A percentile compares a stretch with the other conserved stretches of the same genome.
Evolutionary conservation across 2,888 invertebrate species (phyloP).

Genomic region (Vanessa cardui): DNA sequence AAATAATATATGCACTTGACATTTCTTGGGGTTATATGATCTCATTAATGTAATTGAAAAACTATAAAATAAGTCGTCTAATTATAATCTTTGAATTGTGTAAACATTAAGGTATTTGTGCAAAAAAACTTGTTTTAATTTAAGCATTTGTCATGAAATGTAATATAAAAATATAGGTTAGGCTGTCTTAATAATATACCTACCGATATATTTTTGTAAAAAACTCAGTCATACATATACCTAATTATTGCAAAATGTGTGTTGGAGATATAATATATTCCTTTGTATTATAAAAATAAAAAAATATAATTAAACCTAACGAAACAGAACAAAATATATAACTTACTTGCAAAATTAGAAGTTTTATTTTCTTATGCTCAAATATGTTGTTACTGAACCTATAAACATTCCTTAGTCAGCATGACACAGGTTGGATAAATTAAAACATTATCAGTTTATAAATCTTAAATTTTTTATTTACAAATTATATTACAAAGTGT

Average conservation of each 20-base stretch:
- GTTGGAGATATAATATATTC: constrained; percentile 9
- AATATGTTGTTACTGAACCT: too few species aligned
- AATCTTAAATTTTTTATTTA: background rate
- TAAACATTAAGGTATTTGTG: background rate
- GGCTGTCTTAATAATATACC: background rate
- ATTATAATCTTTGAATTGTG: background rate
- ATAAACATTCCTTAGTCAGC: background rate
- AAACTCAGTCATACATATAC: background rate
- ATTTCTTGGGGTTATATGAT: too few species aligned
- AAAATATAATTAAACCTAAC: background rate
- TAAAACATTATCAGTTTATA: too few species aligned
- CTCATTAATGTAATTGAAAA: background rate
- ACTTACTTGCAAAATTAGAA: constrained; percentile 54
- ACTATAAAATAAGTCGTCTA: background rate
- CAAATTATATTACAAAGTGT: background rate
- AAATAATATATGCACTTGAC: too few species aligned
- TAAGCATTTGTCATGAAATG: background rate
- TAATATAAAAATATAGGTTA: background rate
- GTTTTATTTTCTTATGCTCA: constrained; percentile 38
- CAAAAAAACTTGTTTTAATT: background rate
- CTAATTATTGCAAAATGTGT: background rate
- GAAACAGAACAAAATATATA: constrained; percentile 46
- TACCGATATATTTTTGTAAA: background rate
- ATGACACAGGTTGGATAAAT: too few species aligned
- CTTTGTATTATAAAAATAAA: constrained; percentile 6